Base-by-base conservation (phyloP, 2,797 vertebrate genomes). In the Sebastes miniatus region DNA sequence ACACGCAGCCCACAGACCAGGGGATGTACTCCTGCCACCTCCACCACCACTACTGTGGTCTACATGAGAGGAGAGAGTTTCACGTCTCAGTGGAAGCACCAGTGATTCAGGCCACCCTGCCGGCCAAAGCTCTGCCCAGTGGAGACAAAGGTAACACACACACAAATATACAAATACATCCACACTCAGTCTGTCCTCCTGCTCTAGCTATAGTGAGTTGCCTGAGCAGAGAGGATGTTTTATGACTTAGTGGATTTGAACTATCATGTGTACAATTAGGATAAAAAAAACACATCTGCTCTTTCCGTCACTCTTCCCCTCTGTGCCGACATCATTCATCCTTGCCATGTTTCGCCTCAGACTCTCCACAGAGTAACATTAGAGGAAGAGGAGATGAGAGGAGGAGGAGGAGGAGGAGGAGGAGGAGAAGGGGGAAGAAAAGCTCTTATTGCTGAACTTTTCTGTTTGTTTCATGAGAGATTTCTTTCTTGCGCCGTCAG, bases 21-120 rank as follows among this genome's bases (percentile, higher is more conserved):
- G 98, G 98, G n/a, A 94, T 95, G n/a, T 99, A 99, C 74, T 99
- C 98, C 6, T 99, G 98, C 88, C 98, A 99, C 88, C 96, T 99
- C 58, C 98, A 99, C 88, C 98, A 99, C 65, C 98, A 99, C 92
- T 99, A 99, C 95, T 99, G 98, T 1, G 98, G 98, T 18, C 95
- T 99, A 3, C 97, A 99, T 0, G 98, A 99, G 86, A 96, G 98
- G 59, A 93, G 98, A 65, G 92, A 97, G 90, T 98, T 97, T 94
- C 96, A 91, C 47, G 88, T 99, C 61, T 85, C 77, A 0, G 96
- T 99, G 0, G 95, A 95, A 69, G 95, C 90, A 20, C 90, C 89
- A 0, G 80, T 88, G 63, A 79, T 91, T 68, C 73, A 79, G 83
- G 57, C 91, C 84, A 92, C 89, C 13, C 81, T 85, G 63, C 73